These are phyloP conservation scores for Paguma larvata DNA, from an alignment of 2,797 vertebrate species.

Conservation along the genomic window DNA sequence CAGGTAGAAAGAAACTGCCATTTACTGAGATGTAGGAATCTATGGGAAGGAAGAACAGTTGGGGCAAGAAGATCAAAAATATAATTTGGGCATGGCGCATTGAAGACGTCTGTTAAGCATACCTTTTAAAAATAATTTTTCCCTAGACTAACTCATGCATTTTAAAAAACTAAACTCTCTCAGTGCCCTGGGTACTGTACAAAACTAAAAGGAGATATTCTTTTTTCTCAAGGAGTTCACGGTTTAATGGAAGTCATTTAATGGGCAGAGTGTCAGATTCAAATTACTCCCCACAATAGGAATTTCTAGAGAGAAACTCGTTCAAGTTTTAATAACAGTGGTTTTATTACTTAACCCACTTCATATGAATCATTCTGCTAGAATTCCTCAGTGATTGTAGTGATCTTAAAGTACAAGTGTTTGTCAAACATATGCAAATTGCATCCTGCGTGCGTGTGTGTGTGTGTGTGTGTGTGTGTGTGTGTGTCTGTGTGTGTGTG, in stretches of 20 bases:
- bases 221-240: neutral
- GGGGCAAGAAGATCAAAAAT: neutral
- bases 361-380: slow-evolving; percentile 52
- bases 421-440: neutral
- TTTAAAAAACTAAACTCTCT: neutral
- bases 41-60: neutral
- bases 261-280: neutral
- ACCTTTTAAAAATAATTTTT: slow-evolving; percentile 33
- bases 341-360: slow-evolving; percentile 51
- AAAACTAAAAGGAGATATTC: neutral
- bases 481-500: no score
- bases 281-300: neutral
- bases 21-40: neutral
- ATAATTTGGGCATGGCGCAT: neutral
- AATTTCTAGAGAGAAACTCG: slow-evolving; percentile 57
- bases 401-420: slow-evolving; percentile 33
- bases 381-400: slow-evolving; percentile 7
- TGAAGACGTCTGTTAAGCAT: neutral
- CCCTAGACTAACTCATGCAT: neutral
- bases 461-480: no score
- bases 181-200: neutral
- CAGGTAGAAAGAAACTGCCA: neutral
- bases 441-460: no score
- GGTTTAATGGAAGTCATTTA: slow-evolving; percentile 15
- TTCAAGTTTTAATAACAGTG: slow-evolving; percentile 46